phyloP scores from a whole-genome alignment of 2,888 invertebrate species.

The Mycalesis mineus region DNA sequence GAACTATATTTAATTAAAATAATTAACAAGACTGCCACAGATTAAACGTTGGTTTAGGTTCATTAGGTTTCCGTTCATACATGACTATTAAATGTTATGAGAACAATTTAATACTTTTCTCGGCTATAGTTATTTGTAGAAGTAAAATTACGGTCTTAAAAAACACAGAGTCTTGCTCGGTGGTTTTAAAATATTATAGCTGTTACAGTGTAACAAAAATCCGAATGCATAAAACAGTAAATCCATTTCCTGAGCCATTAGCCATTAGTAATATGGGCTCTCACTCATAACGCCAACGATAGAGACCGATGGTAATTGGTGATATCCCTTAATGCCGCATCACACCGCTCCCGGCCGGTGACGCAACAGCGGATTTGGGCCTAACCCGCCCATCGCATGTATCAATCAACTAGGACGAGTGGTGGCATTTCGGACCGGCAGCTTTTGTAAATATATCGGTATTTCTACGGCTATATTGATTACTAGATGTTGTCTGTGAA shows the following conservation, averaged over 20 bases:
- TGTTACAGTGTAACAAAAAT: background rate
- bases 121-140: no score
- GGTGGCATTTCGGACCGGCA: background rate
- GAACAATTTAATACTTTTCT: no score
- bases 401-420: constrained; percentile 6
- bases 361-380: constrained; percentile 20
- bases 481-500: no score
- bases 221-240: background rate
- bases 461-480: background rate
- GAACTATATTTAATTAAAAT: no score
- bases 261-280: constrained; percentile 3
- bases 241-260: background rate
- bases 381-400: constrained; percentile 13
- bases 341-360: constrained; percentile 16
- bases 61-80: no score
- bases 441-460: background rate
- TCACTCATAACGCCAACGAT: constrained; percentile 6
- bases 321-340: constrained; percentile 9
- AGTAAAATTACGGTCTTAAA: background rate
- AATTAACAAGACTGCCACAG: no score
- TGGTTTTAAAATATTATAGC: no score
- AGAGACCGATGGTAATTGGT: constrained; percentile 6
- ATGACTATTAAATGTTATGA: no score
- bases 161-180: no score
- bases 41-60: no score